Evolutionary conservation across 2,888 invertebrate species (phyloP).

Genomic region (Microplitis deprimator): DNA sequence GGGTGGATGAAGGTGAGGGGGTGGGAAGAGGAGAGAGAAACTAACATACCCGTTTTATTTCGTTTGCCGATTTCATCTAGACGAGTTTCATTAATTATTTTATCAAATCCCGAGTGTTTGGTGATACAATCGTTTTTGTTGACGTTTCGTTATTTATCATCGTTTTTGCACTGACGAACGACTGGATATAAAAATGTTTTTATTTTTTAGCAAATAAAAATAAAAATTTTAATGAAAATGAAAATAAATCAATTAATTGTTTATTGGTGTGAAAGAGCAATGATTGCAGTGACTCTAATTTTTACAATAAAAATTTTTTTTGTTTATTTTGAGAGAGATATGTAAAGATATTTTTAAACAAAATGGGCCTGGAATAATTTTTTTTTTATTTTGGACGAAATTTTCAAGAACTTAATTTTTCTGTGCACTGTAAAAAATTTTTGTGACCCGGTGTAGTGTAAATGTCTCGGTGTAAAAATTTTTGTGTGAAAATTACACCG

Average conservation of each 20-base stretch:
- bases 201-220: background rate
- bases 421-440: too few species aligned
- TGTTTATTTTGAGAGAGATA: background rate
- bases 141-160: slow-evolving; percentile 38
- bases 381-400: too few species aligned
- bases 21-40: background rate
- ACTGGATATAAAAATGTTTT: background rate
- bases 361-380: too few species aligned
- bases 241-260: background rate
- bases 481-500: too few species aligned
- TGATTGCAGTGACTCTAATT: background rate
- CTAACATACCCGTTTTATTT: slow-evolving; percentile 17
- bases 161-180: background rate
- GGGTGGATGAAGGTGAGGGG: background rate
- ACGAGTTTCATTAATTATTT: slow-evolving; percentile 43
- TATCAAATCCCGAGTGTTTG: slow-evolving; percentile 31
- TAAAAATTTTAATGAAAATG: background rate
- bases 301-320: background rate
- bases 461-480: too few species aligned
- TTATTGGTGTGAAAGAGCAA: slow-evolving; percentile 6
- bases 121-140: slow-evolving; percentile 31
- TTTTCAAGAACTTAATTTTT: too few species aligned
- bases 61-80: slow-evolving; percentile 29
- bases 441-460: too few species aligned
- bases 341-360: too few species aligned